These are phyloP conservation scores for Agraylea sexmaculata DNA, from an alignment of 1,140 invertebrate genomes.

Conservation along the genomic window DNA sequence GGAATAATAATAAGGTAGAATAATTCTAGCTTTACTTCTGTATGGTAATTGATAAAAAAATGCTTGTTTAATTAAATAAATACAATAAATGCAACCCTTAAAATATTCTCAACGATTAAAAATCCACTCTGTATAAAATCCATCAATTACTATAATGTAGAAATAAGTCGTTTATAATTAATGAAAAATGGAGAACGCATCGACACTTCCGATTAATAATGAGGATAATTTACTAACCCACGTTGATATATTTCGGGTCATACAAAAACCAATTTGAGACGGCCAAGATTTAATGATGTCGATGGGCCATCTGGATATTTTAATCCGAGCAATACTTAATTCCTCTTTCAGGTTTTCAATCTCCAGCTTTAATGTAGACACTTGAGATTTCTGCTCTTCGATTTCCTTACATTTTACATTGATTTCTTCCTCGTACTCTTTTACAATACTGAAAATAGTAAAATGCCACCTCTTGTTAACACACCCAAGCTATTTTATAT, in stretches of 20 bases:
- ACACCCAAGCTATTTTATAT: neutral
- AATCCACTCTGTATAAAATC: conserved; percentile 4
- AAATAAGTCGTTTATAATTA: conserved; percentile 1
- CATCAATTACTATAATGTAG: conserved; percentile 2
- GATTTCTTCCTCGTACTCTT: conserved; percentile 16
- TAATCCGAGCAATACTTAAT: conserved; percentile 25
- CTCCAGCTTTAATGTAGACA: conserved; percentile 24
- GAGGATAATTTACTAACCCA: conserved; percentile 2
- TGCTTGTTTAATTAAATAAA: too few relatives aligned
- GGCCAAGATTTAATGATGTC: conserved; percentile 5
- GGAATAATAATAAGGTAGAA: too few relatives aligned
- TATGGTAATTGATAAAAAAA: too few relatives aligned
- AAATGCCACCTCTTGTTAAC: neutral
- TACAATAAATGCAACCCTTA: too few relatives aligned
- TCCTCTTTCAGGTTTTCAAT: conserved; percentile 25
- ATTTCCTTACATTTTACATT: conserved; percentile 27
- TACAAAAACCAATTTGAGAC: neutral
- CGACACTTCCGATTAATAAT: too few relatives aligned
- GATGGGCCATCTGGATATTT: conserved; percentile 24
- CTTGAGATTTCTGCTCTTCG: conserved; percentile 22
- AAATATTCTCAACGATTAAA: neutral
- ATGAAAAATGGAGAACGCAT: too few relatives aligned
- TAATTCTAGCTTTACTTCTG: too few relatives aligned
- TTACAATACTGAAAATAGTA: neutral
- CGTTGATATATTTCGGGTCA: neutral